Percentiles rank a stretch among this genome's conserved stretches.
phyloP scores from a whole-genome alignment of 2,888 invertebrate genomes.

The Hyposoter dolosus region DNA sequence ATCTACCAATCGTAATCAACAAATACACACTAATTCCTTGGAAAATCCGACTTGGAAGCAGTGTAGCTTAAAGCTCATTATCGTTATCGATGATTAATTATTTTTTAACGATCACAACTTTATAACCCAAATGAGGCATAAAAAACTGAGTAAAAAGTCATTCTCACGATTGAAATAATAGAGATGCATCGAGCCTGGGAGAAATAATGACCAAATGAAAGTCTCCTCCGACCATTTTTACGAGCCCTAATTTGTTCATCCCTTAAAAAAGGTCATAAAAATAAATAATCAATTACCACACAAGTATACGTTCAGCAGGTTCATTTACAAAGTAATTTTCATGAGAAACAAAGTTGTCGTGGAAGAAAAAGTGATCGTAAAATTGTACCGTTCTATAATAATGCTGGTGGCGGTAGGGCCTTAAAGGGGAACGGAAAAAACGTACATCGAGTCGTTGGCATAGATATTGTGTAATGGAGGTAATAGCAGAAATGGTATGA shows the following conservation, averaged over 20 bases:
- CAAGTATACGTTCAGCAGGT: background rate
- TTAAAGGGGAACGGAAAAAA: conserved; percentile 15
- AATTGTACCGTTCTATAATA: conserved; percentile 2
- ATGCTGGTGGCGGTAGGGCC: background rate
- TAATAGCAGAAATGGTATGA: conserved; percentile 47
- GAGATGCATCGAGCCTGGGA: background rate
- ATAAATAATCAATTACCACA: background rate
- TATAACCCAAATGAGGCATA: background rate
- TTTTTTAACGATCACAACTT: background rate
- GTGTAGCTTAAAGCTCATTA: background rate
- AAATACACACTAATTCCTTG: background rate
- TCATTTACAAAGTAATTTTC: background rate
- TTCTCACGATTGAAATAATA: background rate
- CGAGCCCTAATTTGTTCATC: background rate
- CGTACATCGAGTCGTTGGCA: conserved; percentile 11
- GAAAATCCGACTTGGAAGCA: background rate
- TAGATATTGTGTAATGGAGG: conserved; percentile 39
- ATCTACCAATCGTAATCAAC: background rate
- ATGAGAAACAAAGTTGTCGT: background rate
- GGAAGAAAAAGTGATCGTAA: conserved; percentile 23
- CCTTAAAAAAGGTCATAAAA: background rate
- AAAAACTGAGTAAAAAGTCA: background rate
- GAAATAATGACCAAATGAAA: background rate
- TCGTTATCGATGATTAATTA: background rate
- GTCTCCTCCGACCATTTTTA: background rate